Evolutionary conservation across 2,888 invertebrate genomes (phyloP).

Genomic region (Tetrapedia diversipes): DNA sequence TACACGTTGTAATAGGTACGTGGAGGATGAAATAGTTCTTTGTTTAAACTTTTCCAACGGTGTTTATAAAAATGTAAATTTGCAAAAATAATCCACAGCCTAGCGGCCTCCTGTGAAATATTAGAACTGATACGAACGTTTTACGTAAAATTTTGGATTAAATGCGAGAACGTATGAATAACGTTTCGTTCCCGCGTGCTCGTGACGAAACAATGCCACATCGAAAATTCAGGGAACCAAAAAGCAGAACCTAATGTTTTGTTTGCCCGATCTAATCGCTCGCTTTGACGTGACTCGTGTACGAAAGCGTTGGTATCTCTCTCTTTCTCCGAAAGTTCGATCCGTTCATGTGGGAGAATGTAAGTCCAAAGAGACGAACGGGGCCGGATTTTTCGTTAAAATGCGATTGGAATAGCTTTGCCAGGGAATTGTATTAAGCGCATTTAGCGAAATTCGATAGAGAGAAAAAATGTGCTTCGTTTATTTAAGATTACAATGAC

Average conservation of each 20-base stretch:
- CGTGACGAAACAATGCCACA: not conserved
- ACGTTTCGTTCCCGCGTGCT: not conserved
- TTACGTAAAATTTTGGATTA: not conserved
- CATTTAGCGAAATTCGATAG: not conserved
- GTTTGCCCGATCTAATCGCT: not conserved
- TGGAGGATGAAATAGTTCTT: no score
- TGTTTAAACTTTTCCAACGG: no score
- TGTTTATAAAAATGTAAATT: no score
- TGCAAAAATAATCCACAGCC: no score
- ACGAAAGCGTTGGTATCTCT: not conserved
- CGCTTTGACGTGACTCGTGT: conserved; percentile 3
- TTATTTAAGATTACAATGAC: no score
- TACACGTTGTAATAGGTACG: no score
- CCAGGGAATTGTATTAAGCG: not conserved
- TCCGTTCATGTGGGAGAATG: conserved; percentile 9
- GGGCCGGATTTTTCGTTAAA: not conserved
- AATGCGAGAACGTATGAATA: not conserved
- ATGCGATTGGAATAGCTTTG: conserved; percentile 13
- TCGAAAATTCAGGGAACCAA: conserved; percentile 2
- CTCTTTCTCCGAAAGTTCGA: not conserved
- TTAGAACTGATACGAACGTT: not conserved
- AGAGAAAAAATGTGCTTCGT: no score
- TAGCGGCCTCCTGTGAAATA: no score
- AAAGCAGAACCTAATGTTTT: conserved; percentile 6
- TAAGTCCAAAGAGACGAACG: conserved; percentile 6